Percentiles rank a stretch among this genome's conserved stretches.
Conservation (phyloP, 2,888 invertebrate genomes). For the Adelognathus sp. region DNA sequence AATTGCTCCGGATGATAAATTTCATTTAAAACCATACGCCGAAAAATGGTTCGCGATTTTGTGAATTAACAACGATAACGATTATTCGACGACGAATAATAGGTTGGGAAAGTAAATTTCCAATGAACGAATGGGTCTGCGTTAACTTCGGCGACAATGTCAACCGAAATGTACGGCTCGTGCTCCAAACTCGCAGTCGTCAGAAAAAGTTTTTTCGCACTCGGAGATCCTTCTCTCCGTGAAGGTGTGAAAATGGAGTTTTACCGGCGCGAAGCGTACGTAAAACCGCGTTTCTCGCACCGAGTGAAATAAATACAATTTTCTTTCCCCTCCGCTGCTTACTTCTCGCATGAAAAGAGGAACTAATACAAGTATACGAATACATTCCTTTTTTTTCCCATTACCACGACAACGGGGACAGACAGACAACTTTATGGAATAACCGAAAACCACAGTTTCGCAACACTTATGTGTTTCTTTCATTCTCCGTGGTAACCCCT, state of each 20-base stretch:
- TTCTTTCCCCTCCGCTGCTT: no score
- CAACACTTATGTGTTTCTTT: neutral
- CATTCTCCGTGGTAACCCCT: neutral
- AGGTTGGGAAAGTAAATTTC: neutral
- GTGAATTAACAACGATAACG: conserved; percentile 38
- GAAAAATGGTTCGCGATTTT: conserved; percentile 36
- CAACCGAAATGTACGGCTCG: no score
- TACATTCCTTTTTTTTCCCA: no score
- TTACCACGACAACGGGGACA: neutral
- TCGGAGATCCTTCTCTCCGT: no score
- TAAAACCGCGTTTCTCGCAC: no score
- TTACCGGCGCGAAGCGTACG: no score
- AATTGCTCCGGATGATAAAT: conserved; percentile 73
- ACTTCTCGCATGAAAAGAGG: neutral
- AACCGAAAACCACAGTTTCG: neutral
- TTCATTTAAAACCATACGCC: conserved; percentile 70
- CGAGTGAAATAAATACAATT: no score
- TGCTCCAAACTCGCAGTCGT: no score
- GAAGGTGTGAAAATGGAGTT: no score
- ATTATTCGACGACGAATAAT: conserved; percentile 21
- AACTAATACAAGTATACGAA: neutral
- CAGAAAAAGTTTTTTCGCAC: no score
- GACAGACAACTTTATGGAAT: neutral
- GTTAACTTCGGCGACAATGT: neutral
- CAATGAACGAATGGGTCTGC: neutral